Base-by-base conservation (phyloP, 1,140 invertebrate genomes). In the Pinna nobilis region DNA sequence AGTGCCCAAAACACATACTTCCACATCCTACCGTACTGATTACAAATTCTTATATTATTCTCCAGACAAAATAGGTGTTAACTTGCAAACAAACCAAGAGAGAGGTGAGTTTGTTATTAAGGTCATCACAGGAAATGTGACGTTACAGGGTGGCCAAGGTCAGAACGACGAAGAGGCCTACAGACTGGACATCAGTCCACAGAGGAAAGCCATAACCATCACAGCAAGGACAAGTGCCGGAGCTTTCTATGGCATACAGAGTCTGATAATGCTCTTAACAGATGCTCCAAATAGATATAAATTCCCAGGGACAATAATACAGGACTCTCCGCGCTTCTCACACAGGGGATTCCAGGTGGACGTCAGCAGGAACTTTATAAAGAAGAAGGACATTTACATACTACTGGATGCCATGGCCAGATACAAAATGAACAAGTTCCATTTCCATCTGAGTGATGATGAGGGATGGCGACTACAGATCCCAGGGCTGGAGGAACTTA, bases 401-500 rank as follows among this genome's bases (percentile, higher is more conserved):
- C 68, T 84, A 18, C 25, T 89, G 11, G 82, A 87, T 57, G 64
- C 73, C 2, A 88, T 88, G 87, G 82, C 80, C 9, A 71, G 76
- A 60, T 87, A 86, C 67, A 88, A 88, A 69, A 49, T 88, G 30
- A 88, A 88, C 51, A 82, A 77, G 41, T 80, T 88, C 3, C 87
- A 88, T 67, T 71, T 87, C 9, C 87, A 88, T 72, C 67, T 88
- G 23, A 64, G 84, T 2, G 87, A 88, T 30, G 87, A 88, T 55
- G 85, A 88, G 28, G 86, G 84, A 0, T 88, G 85, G 85, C 50
- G 86, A 50, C 49, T 88, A 3, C 80, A 88, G 30, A 86, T 87
- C 11, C 77, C 80, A 0, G 78, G 67, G 3, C 65, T 87, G 20
- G 76, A 79, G 4, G 86, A 88, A 68, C 72, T 88, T 11, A 88